Base-by-base conservation (phyloP, 2,113 vertebrate species). In the Apus apus region DNA sequence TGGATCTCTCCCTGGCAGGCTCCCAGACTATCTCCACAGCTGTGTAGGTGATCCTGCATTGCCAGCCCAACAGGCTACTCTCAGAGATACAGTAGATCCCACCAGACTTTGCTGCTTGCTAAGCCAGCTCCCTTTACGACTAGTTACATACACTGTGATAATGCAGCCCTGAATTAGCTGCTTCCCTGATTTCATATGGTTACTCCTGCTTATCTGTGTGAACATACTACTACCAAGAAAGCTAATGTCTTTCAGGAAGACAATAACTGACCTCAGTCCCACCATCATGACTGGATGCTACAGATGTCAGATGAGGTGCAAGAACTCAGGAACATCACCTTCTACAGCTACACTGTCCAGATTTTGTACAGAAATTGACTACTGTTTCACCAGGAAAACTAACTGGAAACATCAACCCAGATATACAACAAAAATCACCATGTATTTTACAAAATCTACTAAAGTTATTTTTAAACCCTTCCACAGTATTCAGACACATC, bases 281-380 rank as follows among this genome's bases (percentile, higher is more conserved):
- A 66, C 27, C 11, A 29, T 8, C 32, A 22, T 0, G 1, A 57
- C 36, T n/a, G n/a, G 21, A 56, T 0, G 2, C 16, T 64, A 25
- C 13, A n/a, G 48, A 11, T 43, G 17, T 54, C 62, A 78, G 45
- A 43, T 7, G 21, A 82, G 8, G 30, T 64, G 15, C 18, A 65
- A 45, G 51, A 60, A 58, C 45, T 70, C 50, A n/a, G 16, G 22
- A 68, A 73, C 4, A 1, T 32, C 8, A 3, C 26, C n/a, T 43
- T 73, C 38, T 54, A 29, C 25, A 26, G 13, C 8, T 76, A 38
- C 23, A 9, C 15, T 18, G 16, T 62, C 19, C 34, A n/a, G 26
- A n/a, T 78, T 57, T 40, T 7, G 0, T 5, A 61, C 15, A 66
- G 32, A 16, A 75, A 36, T 2, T 29, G 67, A 66, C 14, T 40